phyloP scores from a whole-genome alignment of 2,888 invertebrate species.

The Petrolisthes manimaculis region DNA sequence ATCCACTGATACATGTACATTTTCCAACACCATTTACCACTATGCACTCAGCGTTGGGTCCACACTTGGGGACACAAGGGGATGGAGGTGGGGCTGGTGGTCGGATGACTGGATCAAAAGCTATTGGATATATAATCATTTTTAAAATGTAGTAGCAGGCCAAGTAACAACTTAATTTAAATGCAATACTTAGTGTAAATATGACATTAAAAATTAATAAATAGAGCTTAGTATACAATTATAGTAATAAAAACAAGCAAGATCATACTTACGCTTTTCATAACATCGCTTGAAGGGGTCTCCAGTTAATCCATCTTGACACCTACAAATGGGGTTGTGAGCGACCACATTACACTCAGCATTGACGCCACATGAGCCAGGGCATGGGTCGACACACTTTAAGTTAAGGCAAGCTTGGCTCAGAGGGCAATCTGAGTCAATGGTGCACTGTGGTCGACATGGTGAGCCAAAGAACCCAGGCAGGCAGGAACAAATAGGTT shows the following conservation, averaged over 20 bases:
- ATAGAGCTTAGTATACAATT: too few species aligned
- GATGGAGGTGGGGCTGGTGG: conserved; percentile 29
- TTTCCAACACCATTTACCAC: conserved; percentile 79
- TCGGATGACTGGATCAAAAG: background rate
- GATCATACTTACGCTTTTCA: conserved; percentile 36
- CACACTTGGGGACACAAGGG: conserved; percentile 78
- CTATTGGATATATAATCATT: too few species aligned
- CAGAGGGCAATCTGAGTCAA: conserved; percentile 85
- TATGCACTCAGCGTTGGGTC: conserved; percentile 85
- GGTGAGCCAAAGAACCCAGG: conserved; percentile 71
- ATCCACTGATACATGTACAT: conserved; percentile 85
- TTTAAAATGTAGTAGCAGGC: too few species aligned
- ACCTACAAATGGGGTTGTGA: conserved; percentile 68
- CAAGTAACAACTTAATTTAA: too few species aligned
- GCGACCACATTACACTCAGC: conserved; percentile 73
- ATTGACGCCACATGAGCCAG: conserved; percentile 81
- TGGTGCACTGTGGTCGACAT: conserved; percentile 75
- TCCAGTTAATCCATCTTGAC: conserved; percentile 67
- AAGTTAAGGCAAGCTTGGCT: conserved; percentile 74
- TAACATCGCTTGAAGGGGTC: conserved; percentile 64
- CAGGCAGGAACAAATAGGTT: conserved; percentile 86
- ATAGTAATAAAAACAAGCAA: too few species aligned
- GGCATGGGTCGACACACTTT: conserved; percentile 78
- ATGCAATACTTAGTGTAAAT: too few species aligned
- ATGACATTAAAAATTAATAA: too few species aligned